Evolutionary conservation across 2,888 invertebrate genomes (phyloP), one percentile per base, ranked within the genome.

Genomic region (Uropetala carovei): DNA sequence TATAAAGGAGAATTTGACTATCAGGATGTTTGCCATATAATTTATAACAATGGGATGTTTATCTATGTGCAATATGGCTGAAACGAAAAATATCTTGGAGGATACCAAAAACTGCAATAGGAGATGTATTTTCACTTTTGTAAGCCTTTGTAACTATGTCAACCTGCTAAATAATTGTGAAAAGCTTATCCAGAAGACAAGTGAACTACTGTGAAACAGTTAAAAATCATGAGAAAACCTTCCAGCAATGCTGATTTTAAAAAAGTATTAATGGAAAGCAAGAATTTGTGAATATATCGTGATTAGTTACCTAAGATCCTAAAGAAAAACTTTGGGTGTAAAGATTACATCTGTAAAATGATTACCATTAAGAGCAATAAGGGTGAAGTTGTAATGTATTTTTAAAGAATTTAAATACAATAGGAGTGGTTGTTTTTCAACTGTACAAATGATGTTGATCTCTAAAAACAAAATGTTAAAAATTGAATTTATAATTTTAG

Each of bases 391-490:
- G 13, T 27, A 75, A 75, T 75, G 22, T 75, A 27, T 27, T 75
- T 27, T 43, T 43, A 43, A 43, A 43, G 43, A 43, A 43, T 43
- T 43, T 75, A 27, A 75, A 75, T 89, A 4, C 60, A 43, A 43
- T 22, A 64, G 27, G n/a, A 43, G 30, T 89, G 64, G 43, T 16
- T 30, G 64, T 60, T 60, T 83, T 56, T 64, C 14, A 56, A 43
- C 64, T 64, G 89, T 89, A 89, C 89, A 89, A 89, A 89, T 64
- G 64, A 64, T 64, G 30, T 64, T 89, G 89, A 89, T 89, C 89
- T 89, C 89, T 43, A 43, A 43, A 89, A 64, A 83, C 83, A 83
- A 43, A 30, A 30, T 86, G 86, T 75, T 75, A 75, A 43, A n/a
- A 60, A 43, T 27, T 22, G 64, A 89, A 89, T 16, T 43, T 89